A percentile compares a stretch with the other conserved stretches of the same genome.
Evolutionary conservation across 2,113 vertebrate species (phyloP).

Genomic region (Mionectes macconnelli): DNA sequence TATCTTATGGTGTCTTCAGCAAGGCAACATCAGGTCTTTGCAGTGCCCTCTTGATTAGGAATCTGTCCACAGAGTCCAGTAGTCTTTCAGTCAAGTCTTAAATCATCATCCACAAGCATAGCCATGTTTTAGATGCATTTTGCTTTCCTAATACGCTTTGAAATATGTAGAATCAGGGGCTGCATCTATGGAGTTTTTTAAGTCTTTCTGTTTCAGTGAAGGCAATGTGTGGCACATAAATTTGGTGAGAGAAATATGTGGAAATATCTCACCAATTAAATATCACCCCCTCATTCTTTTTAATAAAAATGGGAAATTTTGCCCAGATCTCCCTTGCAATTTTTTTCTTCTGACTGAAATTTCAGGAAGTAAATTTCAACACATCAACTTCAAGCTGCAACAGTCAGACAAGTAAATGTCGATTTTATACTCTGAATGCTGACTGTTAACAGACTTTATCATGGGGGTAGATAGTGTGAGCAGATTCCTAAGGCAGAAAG

Average conservation of each 20-base stretch:
- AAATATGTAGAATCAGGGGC: not conserved
- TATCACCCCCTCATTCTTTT: fast-evolving
- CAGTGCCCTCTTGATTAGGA: not conserved
- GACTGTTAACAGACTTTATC: not conserved
- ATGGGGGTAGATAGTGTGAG: not conserved
- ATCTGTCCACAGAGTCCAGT: not conserved
- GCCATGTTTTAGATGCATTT: constrained; percentile 49
- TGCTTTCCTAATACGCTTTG: constrained; percentile 46
- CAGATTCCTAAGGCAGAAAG: not conserved
- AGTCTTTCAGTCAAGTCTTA: not conserved
- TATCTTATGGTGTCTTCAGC: not conserved
- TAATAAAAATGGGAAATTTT: not conserved
- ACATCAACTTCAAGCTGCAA: not conserved
- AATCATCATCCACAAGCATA: constrained; percentile 28
- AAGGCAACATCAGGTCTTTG: not conserved
- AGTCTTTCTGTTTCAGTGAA: not conserved
- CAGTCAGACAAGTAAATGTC: not conserved
- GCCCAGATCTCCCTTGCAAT: not conserved
- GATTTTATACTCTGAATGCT: not conserved
- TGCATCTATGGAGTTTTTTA: not conserved
- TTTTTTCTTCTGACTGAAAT: not conserved
- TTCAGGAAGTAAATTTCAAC: not conserved
- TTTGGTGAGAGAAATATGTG: not conserved
- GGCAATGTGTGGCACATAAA: not conserved
- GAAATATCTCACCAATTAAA: not conserved